Base-by-base conservation (phyloP, 2,888 invertebrate genomes). In the Aplocera efformata region DNA sequence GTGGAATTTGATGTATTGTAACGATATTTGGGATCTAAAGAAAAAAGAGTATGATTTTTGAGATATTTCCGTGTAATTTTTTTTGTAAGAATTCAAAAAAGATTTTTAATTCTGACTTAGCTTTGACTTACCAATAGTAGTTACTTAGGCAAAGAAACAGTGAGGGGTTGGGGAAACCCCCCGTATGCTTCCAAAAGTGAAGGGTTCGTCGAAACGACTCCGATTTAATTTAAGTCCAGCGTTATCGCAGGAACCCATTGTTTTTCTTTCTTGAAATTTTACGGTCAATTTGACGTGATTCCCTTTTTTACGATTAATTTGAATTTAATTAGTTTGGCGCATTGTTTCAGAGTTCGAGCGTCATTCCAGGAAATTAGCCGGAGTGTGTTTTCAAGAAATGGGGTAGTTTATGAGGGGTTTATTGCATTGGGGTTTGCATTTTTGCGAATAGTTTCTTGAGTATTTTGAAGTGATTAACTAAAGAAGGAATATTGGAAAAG, bases 241-340 rank as follows among this genome's bases (percentile, higher is more conserved):
- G 84, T 82, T 86, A 86, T 86, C 86, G 84, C 60, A 68, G 72
- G 67, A 64, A 67, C 67, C 84, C 84, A 85, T 86, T 88, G 85
- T 86, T 86, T 85, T 88, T 88, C 85, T 85, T 86, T 83, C 73
- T 75, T 68, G 72, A 79, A 83, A 82, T 82, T 86, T 86, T 81
- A 81, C 84, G 84, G 83, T 84, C 81, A 83, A 88, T 88, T 88
- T 88, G 84, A 85, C 80, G 83, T 78, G 82, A 80, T 78, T 82
- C 73, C 69, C 64, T 82, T 83, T 70, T 80, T 76, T 68, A 72
- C 80, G 76, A 79, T 81, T 81, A 83, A 84, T 81, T 80, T 75
- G 75, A 80, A 74, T 84, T 86, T 86, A 86, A 86, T 88, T 88
- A 88, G 85, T 79, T 81, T 47, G 32, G 56, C 54, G 70, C 67